Evolutionary conservation across 2,888 invertebrate species (phyloP), one percentile per base, ranked within the genome.

Genomic region (Xestia rhomboidea): DNA sequence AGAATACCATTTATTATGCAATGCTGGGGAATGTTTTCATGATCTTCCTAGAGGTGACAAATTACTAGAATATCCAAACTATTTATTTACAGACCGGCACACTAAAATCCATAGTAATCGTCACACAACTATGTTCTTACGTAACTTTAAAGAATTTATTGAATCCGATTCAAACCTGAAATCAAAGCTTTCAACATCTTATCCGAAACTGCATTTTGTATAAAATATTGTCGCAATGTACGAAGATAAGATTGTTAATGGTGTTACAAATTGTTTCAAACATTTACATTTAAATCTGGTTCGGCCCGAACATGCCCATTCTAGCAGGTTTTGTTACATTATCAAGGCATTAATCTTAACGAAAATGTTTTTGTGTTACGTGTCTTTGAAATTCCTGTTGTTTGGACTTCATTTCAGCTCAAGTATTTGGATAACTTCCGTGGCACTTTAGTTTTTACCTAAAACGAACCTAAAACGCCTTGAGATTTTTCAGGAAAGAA

Each of bases 211-310:
- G 79, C 81, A 79, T 77, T 85, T 83, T 69, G 81, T 82, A 73
- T 80, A 79, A 77, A 84, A 88, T 85, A 86, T 83, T 85, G 88
- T 84, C 86, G 74, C 86, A 79, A 83, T 72, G 62, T 82, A 51
- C 44, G 57, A 67, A 82, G 90, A 89, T 90, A 90, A 89, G 87
- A 89, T 88, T 84, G 81, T 87, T 78, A 84, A 86, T 86, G 85
- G 73, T 68, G 69, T 77, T 83, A 86, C 86, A 86, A 89, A 89
- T 90, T 88, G 90, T 88, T 89, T 89, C 80, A 81, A 87, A 84
- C 66, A 88, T 87, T 86, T 83, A 85, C 88, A 89, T 89, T 89
- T 88, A 84, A 88, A 86, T 89, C 83, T 86, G 79, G 81, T 86
- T 86, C 71, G 79, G 74, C 69, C 71, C 79, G 85, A 79, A 82